Base-by-base conservation (phyloP, 2,888 invertebrate genomes). In the Odontomyia ornata region DNA sequence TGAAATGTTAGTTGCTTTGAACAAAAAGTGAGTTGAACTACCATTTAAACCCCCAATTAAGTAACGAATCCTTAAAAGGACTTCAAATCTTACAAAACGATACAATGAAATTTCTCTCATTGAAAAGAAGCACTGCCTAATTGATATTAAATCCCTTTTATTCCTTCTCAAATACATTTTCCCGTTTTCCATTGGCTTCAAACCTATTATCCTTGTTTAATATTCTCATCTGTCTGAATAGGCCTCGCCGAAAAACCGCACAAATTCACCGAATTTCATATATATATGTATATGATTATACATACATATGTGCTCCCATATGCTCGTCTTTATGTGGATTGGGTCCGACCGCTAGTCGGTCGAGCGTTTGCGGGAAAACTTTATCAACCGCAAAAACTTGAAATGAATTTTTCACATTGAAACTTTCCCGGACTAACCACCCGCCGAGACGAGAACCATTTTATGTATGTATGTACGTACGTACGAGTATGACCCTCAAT, bases 391-490 rank as follows among this genome's bases (percentile, higher is more conserved):
- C 65, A 65, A 65, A 65, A 65, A 65, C 65, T 65, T 65, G 13
- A 36, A 65, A 65, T 65, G 30, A 65, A 65, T 65, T 65, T 65
- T 65, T 65, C 65, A 65, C 65, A 30, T 30, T 9, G 65, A 15
- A 65, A 36, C 30, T 65, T 62, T 21, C 65, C 27, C 18, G 36
- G 1, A 28, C 28, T 64, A 36, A 36, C 36, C 36, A 36, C 36
- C n/a, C n/a, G n/a, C n/a, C n/a, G n/a, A 13, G 65, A 28, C 4
- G 36, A 36, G 36, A 36, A 36, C 18, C 36, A n/a, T 65, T 65
- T 36, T n/a, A 36, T 18, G n/a, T 65, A 18, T 65, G 27, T 18
- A 15, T 52, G n/a, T n/a, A n/a, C n/a, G n/a, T n/a, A n/a, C n/a
- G n/a, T n/a, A n/a, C n/a, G n/a, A n/a, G n/a, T n/a, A n/a, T n/a